Percentiles rank a stretch among this genome's conserved stretches.
Evolutionary conservation across 2,888 invertebrate species (phyloP).

Genomic region (Thereva nobilitata): DNA sequence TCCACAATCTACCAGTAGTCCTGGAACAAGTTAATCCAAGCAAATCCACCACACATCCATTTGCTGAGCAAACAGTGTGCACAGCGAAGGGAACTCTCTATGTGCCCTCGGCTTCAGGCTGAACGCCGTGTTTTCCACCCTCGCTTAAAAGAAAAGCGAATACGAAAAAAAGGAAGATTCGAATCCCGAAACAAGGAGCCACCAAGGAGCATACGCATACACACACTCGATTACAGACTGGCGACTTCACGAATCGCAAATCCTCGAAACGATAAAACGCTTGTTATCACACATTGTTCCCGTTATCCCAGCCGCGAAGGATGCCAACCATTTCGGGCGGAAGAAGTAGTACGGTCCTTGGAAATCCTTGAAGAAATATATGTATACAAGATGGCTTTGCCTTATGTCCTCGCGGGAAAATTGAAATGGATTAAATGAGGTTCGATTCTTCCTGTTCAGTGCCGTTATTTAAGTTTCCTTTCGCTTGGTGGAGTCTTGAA

Average conservation of each 20-base stretch:
- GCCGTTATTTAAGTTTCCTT: too few relatives aligned
- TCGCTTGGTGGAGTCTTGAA: too few relatives aligned
- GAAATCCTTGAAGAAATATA: too few relatives aligned
- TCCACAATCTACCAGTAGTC: constrained; percentile 36
- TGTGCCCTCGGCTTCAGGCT: background rate
- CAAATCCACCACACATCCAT: constrained; percentile 43
- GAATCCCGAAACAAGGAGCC: background rate
- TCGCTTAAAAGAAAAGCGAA: constrained; percentile 14
- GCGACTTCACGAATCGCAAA: constrained; percentile 34
- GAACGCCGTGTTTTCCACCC: constrained; percentile 9
- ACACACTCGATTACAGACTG: constrained; percentile 34
- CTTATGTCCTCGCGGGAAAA: too few relatives aligned
- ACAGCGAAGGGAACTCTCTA: background rate
- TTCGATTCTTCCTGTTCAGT: too few relatives aligned
- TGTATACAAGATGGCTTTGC: too few relatives aligned
- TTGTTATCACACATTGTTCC: constrained; percentile 43
- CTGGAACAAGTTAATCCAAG: constrained; percentile 43
- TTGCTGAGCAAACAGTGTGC: constrained; percentile 39
- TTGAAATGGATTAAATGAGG: too few relatives aligned
- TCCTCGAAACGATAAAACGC: constrained; percentile 41
- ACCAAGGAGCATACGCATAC: constrained; percentile 21
- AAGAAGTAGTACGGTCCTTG: background rate
- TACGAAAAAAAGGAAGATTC: constrained; percentile 15
- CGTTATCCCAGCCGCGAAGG: constrained; percentile 19
- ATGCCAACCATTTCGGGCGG: background rate